Conservation (phyloP, 1,140 invertebrate species). For the Conus ventricosus region DNA sequence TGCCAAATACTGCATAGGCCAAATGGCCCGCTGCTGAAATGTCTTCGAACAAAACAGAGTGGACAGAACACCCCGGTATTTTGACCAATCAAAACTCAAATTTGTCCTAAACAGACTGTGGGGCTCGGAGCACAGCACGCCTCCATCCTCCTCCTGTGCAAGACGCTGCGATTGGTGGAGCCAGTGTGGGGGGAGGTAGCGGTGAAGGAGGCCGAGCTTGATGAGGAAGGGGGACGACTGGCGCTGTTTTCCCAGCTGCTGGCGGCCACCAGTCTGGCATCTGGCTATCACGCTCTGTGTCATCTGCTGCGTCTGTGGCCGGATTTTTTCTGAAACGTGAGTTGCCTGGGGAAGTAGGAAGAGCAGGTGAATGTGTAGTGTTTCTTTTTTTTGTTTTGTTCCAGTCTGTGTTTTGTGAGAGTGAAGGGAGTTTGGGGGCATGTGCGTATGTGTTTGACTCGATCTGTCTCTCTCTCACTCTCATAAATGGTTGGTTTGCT, state of each 20-base stretch:
- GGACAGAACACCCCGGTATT: no score
- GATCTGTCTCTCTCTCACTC: not conserved
- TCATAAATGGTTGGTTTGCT: not conserved
- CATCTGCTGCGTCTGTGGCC: slow-evolving; percentile 62
- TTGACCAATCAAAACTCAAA: no score
- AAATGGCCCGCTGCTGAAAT: no score
- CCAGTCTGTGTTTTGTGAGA: not conserved
- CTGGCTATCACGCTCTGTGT: slow-evolving; percentile 49
- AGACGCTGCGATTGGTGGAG: slow-evolving; percentile 6
- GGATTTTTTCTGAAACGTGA: slow-evolving; percentile 38
- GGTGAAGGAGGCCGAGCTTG: slow-evolving; percentile 49
- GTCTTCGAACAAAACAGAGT: no score
- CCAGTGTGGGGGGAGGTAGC: slow-evolving; percentile 33
- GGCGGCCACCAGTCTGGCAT: slow-evolving; percentile 35
- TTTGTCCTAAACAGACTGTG: slow-evolving; percentile 11
- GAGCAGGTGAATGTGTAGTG: not conserved
- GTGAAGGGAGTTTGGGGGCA: not conserved
- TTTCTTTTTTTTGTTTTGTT: not conserved
- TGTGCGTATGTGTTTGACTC: not conserved
- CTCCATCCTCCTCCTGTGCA: slow-evolving; percentile 16
- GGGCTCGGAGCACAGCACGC: slow-evolving; percentile 19
- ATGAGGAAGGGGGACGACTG: slow-evolving; percentile 46
- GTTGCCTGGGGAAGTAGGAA: not conserved
- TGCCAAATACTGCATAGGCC: no score
- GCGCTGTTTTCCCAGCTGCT: slow-evolving; percentile 49